Evolutionary conservation across 2,113 vertebrate species (phyloP), one percentile per base, ranked within the genome.

Genomic region (Poicephalus meyeri): DNA sequence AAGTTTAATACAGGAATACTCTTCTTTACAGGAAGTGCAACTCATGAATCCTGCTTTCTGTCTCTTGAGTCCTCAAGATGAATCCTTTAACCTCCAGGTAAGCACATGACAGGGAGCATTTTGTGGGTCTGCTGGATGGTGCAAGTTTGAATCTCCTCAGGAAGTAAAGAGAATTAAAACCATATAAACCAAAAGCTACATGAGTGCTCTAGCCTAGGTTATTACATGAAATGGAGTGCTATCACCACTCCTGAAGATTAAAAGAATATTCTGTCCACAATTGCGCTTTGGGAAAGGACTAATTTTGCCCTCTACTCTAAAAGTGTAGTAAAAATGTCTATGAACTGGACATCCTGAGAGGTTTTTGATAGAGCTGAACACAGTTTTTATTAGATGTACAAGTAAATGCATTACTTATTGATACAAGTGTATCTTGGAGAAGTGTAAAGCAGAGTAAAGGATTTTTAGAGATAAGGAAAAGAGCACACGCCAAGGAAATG

Each of bases 141-240:
- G 78, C 16, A 86, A 77, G 46, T 68, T 55, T n/a, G 60, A 76
- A 64, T 93, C 86, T 91, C 69, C 46, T 84, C 24, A 39, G 42
- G 60, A 95, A 93, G 28, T 63, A 73, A 84, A 88, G 29, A 69
- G 37, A 95, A 81, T 86, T 94, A 86, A 93, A 93, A 31, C 7
- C 9, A 19, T 33, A 91, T 79, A 88, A 93, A 94, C 89, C 83
- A 93, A 68, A 91, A 95, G 20, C 47, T 92, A 52, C 58, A 21
- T 76, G 79, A 80, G 16, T 60, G 26, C 39, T 96, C n/a, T 71
- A 80, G 16, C 35, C 19, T 50, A 33, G 39, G 24, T 23, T 90
- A 42, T 80, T 84, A 83, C 21, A 64, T 23, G 35, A 88, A 86
- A 92, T 71, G 35, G 42, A 86, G 55, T 74, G 46, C 46, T 80